Base-by-base conservation (phyloP, 2,888 invertebrate species). In the Lissocephala sabroskyi region DNA sequence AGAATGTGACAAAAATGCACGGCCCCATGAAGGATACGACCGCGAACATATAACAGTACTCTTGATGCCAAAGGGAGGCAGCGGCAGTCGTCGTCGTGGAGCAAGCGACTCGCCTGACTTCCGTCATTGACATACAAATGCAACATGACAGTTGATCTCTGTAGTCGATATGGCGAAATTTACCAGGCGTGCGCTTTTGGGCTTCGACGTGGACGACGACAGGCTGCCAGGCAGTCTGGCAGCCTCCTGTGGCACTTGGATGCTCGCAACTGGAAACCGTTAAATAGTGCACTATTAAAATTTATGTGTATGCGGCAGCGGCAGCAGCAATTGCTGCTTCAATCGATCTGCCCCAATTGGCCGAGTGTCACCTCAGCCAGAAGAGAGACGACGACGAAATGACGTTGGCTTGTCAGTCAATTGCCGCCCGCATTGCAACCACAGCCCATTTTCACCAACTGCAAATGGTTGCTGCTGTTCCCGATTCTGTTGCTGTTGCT, bases 121-220 rank as follows among this genome's bases (percentile, higher is more conserved):
- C 79, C 79, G 80, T 80, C 80, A 80, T 79, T 81, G 75, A 65
- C 79, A 67, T 74, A 73, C 77, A 79, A 79, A 67, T 74, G 70
- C 77, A 79, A 79, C 79, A 79, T 79, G 79, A 79, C 79, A 79
- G 77, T 77, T 81, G 80, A 79, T 80, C 81, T 81, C 65, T 79
- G 70, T 79, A 76, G 74, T 77, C 71, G 80, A 81, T 80, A 79
- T 70, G 79, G 67, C 71, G 66, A 68, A 79, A 79, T 73, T 76
- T 79, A 76, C 74, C 67, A 23, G 23, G 23, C 23, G 23, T 7
- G 23, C 23, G 23, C 23, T 23, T 23, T 7, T 5, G 23, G 23
- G 23, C 23, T 23, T 23, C 23, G 3, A 23, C 23, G 7, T 23
- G 4, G 3, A 23, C 23, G 4, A 23, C 23, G 4, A 5, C 23